These are phyloP conservation scores for Drosophila nigromelanica DNA, from an alignment of 1,140 invertebrate species.

Conservation along the genomic window DNA sequence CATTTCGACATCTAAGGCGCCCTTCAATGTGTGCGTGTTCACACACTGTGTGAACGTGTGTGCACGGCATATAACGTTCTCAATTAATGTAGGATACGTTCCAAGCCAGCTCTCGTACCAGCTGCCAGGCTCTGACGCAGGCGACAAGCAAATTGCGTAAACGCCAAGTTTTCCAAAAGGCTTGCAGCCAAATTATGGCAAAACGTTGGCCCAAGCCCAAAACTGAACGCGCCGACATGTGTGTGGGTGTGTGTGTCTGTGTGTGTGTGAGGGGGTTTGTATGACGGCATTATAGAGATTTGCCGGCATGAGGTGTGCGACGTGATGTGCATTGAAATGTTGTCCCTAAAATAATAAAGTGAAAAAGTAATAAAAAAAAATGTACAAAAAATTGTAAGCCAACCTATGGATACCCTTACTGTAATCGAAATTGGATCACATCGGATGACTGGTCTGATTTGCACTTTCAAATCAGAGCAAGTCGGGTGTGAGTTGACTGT, in stretches of 20 bases:
- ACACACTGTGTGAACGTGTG: background rate
- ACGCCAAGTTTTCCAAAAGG: slow-evolving; percentile 9
- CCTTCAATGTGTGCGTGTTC: background rate
- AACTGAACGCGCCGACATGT: background rate
- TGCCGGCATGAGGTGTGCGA: slow-evolving; percentile 45
- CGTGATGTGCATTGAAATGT: slow-evolving; percentile 40
- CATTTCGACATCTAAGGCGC: slow-evolving; percentile 2
- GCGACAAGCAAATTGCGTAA: slow-evolving; percentile 34
- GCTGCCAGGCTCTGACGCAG: slow-evolving; percentile 1
- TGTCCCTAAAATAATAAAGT: slow-evolving; percentile 1
- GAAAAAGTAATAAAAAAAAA: background rate
- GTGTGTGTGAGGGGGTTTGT: background rate
- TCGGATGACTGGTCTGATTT: no score
- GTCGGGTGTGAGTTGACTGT: background rate
- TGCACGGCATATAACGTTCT: background rate
- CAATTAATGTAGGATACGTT: slow-evolving; percentile 11
- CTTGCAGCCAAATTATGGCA: slow-evolving; percentile 25
- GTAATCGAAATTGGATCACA: background rate
- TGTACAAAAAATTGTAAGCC: background rate
- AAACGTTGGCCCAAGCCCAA: slow-evolving; percentile 5
- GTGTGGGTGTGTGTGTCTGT: slow-evolving; percentile 1
- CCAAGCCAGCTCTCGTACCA: background rate
- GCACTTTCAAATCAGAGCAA: background rate
- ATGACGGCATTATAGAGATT: slow-evolving; percentile 19
- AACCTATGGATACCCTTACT: background rate